Conservation (phyloP, 64 coral and sea anemone species). For the Acropora yongei region DNA sequence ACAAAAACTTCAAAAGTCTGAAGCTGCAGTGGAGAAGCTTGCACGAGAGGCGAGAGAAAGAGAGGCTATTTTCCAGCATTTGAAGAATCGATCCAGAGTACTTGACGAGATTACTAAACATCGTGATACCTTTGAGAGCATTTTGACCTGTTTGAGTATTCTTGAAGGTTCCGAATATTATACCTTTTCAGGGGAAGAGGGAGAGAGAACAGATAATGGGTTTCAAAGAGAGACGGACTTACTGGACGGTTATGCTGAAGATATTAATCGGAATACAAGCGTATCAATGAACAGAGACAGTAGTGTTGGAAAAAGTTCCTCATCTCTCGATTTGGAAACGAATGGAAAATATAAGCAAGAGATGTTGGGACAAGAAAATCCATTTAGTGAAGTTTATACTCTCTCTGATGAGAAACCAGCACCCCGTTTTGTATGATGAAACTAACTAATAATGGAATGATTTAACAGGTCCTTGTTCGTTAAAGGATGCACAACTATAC, state of each 20-base stretch:
- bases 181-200: background rate
- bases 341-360: background rate
- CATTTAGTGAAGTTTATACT: background rate
- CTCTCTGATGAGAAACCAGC: conserved; percentile 1
- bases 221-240: conserved; percentile 31
- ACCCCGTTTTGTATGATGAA: conserved; percentile 27
- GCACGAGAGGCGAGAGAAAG: conserved; percentile 49
- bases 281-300: background rate
- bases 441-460: too few species aligned
- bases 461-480: too few species aligned
- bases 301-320: background rate
- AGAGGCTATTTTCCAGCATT: conserved; percentile 41
- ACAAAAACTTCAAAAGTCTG: conserved; percentile 15
- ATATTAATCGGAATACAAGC: conserved; percentile 15
- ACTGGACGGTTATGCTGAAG: background rate
- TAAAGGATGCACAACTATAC: too few species aligned
- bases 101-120: conserved; percentile 71
- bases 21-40: conserved; percentile 33
- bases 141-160: conserved; percentile 68
- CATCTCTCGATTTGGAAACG: background rate
- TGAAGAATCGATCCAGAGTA: conserved; percentile 68
- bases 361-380: background rate
- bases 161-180: conserved; percentile 46
- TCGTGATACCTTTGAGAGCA: conserved; percentile 72
- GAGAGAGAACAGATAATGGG: background rate